Evolutionary conservation across 2,797 vertebrate species (phyloP).

Genomic region (Holocentrus rufus): DNA sequence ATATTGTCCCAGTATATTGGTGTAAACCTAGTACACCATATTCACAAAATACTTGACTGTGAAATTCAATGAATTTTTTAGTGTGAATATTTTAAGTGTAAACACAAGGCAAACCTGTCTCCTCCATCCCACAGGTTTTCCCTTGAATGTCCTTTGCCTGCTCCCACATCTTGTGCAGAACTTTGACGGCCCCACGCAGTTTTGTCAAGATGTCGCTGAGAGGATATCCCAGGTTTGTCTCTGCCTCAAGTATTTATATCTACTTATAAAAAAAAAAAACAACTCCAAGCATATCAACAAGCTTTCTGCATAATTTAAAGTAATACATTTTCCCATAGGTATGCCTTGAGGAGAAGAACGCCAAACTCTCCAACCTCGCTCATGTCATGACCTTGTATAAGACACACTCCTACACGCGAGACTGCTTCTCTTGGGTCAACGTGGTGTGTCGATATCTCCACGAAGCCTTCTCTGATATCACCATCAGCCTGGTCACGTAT

Average conservation of each 20-base stretch:
- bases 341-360: conserved; percentile 95
- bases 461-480: conserved; percentile 92
- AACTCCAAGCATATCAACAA: too few species aligned
- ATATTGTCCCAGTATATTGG: too few species aligned
- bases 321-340: conserved; percentile 78
- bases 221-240: conserved; percentile 91
- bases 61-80: neutral
- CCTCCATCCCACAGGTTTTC: conserved; percentile 85
- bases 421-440: conserved; percentile 95
- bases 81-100: neutral
- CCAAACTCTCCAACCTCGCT: conserved; percentile 95
- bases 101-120: neutral
- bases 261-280: neutral
- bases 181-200: conserved; percentile 92
- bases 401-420: conserved; percentile 94
- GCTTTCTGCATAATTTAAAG: neutral
- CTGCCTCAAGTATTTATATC: neutral
- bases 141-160: conserved; percentile 95
- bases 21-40: too few species aligned
- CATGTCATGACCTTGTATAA: conserved; percentile 99
- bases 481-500: conserved; percentile 94
- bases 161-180: conserved; percentile 96
- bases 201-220: conserved; percentile 94
- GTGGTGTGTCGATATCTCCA: conserved; percentile 98
- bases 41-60: neutral